Percentiles rank a stretch among this genome's conserved stretches.
Conservation (phyloP, 2,888 invertebrate species). For the Cephus spinipes region DNA sequence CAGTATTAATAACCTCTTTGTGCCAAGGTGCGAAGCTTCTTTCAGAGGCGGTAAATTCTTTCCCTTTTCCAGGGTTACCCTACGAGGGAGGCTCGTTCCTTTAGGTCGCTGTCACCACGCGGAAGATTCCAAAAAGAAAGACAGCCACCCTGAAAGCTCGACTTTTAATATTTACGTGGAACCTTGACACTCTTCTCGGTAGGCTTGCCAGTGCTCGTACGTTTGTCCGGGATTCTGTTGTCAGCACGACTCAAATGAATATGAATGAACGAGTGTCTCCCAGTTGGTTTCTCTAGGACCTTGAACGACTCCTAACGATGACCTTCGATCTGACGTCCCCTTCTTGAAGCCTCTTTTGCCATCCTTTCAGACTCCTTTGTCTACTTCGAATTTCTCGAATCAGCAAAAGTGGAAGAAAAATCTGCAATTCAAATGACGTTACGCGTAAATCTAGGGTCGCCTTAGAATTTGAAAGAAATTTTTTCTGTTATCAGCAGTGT, state of each 20-base stretch:
- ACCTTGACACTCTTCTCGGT: not conserved
- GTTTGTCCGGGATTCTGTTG: no score
- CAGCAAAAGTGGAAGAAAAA: constrained; percentile 24
- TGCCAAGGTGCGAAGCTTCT: constrained; percentile 24
- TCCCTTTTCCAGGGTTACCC: not conserved
- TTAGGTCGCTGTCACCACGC: not conserved
- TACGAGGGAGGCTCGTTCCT: not conserved
- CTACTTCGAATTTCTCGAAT: not conserved
- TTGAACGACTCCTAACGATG: not conserved
- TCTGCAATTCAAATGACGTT: constrained; percentile 40
- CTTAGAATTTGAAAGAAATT: not conserved
- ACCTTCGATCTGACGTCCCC: not conserved
- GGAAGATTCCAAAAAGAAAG: not conserved
- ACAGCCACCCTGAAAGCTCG: not conserved
- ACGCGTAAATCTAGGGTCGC: not conserved
- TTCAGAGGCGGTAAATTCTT: constrained; percentile 14
- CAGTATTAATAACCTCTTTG: constrained; percentile 32
- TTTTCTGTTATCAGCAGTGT: not conserved
- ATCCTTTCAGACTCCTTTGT: not conserved
- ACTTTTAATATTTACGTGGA: not conserved
- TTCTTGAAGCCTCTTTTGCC: not conserved
- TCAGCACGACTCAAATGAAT: not conserved
- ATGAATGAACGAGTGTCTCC: not conserved
- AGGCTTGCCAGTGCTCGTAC: not conserved
- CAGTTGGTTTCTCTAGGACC: not conserved